Evolutionary conservation across 2,888 invertebrate genomes (phyloP).

Genomic region (Drosophila robusta): DNA sequence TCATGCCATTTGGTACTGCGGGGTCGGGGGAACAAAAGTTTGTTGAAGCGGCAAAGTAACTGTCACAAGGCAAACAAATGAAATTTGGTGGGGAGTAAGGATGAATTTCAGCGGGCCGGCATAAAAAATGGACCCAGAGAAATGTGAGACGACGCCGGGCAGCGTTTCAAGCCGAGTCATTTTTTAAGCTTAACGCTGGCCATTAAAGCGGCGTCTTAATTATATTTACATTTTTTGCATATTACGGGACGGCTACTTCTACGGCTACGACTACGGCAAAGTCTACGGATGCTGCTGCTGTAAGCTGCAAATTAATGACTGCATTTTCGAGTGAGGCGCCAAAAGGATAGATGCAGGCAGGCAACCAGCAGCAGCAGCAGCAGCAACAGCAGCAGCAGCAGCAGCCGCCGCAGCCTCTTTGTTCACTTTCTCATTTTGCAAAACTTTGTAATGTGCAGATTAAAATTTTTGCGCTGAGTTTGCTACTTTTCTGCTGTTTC

Average conservation of each 20-base stretch:
- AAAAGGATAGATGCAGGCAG: conserved; percentile 42
- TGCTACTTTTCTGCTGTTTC: conserved; percentile 48
- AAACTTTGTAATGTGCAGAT: conserved; percentile 74
- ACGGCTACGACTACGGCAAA: conserved; percentile 13
- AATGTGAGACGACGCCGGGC: conserved; percentile 1
- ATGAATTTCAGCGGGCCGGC: conserved; percentile 28
- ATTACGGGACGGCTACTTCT: conserved; percentile 34
- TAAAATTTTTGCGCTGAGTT: conserved; percentile 71
- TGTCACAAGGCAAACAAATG: conserved; percentile 61
- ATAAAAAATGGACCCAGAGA: conserved; percentile 43
- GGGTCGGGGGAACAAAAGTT: conserved; percentile 1
- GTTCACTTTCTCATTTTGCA: conserved; percentile 48
- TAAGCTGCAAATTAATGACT: conserved; percentile 78
- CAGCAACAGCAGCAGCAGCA: neutral
- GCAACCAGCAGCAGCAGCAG: conserved; percentile 12
- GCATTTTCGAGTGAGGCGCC: conserved; percentile 63
- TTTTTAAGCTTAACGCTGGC: conserved; percentile 59
- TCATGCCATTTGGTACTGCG: conserved; percentile 47
- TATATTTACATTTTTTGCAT: conserved; percentile 64
- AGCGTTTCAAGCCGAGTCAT: conserved; percentile 38
- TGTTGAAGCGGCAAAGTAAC: conserved; percentile 29
- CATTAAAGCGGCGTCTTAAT: conserved; percentile 58
- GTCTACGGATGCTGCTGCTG: conserved; percentile 22
- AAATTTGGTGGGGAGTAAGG: conserved; percentile 28
- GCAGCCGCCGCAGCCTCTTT: conserved; percentile 40